Conservation (phyloP, 2,888 invertebrate genomes). For the Subacronicta megacephala region DNA sequence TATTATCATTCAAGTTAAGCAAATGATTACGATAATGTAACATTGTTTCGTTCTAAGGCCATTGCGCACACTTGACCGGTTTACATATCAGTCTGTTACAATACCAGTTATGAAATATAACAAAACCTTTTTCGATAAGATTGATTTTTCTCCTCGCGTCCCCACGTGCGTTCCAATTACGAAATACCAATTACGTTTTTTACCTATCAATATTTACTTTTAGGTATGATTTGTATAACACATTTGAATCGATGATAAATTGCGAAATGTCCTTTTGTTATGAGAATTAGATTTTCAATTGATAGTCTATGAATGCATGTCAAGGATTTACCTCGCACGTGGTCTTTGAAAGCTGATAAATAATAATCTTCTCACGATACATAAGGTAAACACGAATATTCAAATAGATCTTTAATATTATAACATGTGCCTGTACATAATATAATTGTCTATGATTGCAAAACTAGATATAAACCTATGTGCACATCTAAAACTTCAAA, state of each 20-base stretch:
- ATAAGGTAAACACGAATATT: slow-evolving; percentile 30
- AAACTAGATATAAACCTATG: neutral
- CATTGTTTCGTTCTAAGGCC: slow-evolving; percentile 35
- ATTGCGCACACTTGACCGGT: slow-evolving; percentile 51
- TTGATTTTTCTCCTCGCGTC: slow-evolving; percentile 50
- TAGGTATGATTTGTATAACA: slow-evolving; percentile 1
- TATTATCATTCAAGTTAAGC: slow-evolving; percentile 36
- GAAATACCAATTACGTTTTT: slow-evolving; percentile 72
- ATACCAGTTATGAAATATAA: slow-evolving; percentile 43
- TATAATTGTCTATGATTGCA: neutral
- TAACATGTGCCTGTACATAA: neutral
- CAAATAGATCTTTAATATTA: neutral
- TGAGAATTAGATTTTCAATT: slow-evolving; percentile 58
- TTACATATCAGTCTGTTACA: slow-evolving; percentile 42
- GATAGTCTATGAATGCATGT: slow-evolving; percentile 69
- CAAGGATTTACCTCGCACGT: slow-evolving; percentile 69
- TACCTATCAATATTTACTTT: slow-evolving; percentile 64
- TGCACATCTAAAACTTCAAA: neutral
- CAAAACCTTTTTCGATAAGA: slow-evolving; percentile 29
- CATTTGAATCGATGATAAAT: slow-evolving; percentile 67
- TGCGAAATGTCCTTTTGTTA: slow-evolving; percentile 70
- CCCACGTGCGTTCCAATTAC: slow-evolving; percentile 72
- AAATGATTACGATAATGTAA: slow-evolving; percentile 39
- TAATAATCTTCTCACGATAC: slow-evolving; percentile 28
- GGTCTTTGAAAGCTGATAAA: slow-evolving; percentile 38